Base-by-base conservation (phyloP, 1,140 invertebrate species). In the Streblospio benedicti region DNA sequence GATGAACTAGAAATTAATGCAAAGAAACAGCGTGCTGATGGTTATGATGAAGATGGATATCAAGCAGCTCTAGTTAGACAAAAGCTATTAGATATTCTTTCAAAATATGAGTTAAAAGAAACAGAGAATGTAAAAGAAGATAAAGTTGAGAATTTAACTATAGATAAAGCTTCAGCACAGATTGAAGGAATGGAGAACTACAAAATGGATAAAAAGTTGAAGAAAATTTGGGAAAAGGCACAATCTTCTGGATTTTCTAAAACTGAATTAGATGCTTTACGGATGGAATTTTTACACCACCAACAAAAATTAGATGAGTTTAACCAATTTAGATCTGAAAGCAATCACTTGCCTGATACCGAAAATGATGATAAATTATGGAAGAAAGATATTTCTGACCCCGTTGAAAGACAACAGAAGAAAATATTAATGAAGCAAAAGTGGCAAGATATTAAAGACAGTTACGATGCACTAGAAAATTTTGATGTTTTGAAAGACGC, bases 241-340 rank as follows among this genome's bases (percentile, higher is more conserved):
- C 45, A 47, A 28, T 27, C 25, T 27, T 27, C 45, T 47, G 45
- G 45, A 23, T 47, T 47, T 18, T 32, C 66, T 84, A 84, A 82
- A 65, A 85, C 89, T 67, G 91, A 96, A 77, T 68, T 96, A 20
- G 78, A 86, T 64, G 84, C 87, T 14, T 76, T 96, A 5, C 90
- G 88, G 70, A 87, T 94, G 76, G 92, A 95, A 76, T 95, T 96
- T 71, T 76, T 77, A 47, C 91, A 93, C 76, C 90, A 95, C 73
- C 90, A 96, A 76, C 87, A 93, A 63, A 94, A 93, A 79, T 83
- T 96, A 23, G 87, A 94, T 73, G 86, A 94, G 68, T 94, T 91
- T 71, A 87, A 90, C 78, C 84, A 85, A 45, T 66, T 95, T 23
- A 77, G 92, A 16, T 82, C 85, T 67, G 84, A 89, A 61, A 41